Evolutionary conservation across 1,140 invertebrate species (phyloP).

Genomic region (Polyergus mexicanus): DNA sequence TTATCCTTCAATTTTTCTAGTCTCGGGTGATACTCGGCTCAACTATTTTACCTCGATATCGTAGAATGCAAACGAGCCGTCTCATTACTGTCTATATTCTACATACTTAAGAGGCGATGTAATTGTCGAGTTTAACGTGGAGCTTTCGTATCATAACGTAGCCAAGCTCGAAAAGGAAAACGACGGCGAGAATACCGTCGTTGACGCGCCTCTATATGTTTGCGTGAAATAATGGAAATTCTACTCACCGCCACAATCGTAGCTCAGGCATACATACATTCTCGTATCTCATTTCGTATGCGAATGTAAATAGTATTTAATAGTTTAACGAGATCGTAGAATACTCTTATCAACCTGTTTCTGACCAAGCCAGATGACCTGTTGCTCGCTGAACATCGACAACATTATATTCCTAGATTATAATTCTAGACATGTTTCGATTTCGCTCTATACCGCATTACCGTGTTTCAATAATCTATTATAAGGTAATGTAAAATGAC

Average conservation of each 20-base stretch:
- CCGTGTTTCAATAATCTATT: not conserved
- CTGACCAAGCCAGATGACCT: constrained; percentile 65
- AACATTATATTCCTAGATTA: constrained; percentile 26
- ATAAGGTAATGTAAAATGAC: constrained; percentile 5
- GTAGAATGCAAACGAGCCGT: constrained; percentile 67
- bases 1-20: constrained; percentile 15
- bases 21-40: constrained; percentile 43
- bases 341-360: constrained; percentile 67
- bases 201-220: constrained; percentile 41
- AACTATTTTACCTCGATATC: constrained; percentile 8
- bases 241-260: constrained; percentile 36
- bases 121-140: constrained; percentile 42
- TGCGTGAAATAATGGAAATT: constrained; percentile 74
- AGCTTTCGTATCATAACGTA: constrained; percentile 51
- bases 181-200: constrained; percentile 11
- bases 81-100: constrained; percentile 36
- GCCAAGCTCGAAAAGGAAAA: constrained; percentile 48
- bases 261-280: constrained; percentile 29
- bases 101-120: not conserved
- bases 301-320: constrained; percentile 64
- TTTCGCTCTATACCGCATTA: not conserved
- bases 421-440: constrained; percentile 20
- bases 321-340: constrained; percentile 68
- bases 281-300: constrained; percentile 36
- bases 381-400: constrained; percentile 47